phyloP scores from a whole-genome alignment of 2,797 vertebrate species.

The Eulemur rubriventer region DNA sequence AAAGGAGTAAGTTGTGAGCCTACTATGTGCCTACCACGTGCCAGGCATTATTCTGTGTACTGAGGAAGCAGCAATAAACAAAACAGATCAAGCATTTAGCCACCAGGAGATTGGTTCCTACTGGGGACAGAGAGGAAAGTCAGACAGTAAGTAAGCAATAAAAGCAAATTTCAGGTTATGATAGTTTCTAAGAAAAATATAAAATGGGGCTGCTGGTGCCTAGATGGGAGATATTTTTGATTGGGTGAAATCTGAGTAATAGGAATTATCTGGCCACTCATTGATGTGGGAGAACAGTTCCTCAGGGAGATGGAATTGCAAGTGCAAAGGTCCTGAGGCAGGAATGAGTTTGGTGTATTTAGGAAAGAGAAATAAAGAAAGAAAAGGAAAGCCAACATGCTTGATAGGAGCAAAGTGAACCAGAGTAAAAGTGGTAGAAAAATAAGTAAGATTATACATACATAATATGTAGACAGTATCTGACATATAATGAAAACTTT shows the following conservation, averaged over 20 bases:
- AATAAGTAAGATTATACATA: neutral
- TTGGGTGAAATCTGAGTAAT: neutral
- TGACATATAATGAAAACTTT: neutral
- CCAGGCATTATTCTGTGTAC: neutral
- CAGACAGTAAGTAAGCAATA: neutral
- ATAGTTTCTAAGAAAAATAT: neutral
- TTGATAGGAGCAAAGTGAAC: neutral
- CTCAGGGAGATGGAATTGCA: neutral
- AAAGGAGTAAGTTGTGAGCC: neutral
- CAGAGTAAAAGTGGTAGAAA: neutral
- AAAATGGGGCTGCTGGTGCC: neutral
- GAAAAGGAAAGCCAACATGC: neutral
- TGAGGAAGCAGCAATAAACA: neutral
- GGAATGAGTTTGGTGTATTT: neutral
- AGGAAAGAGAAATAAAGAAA: neutral
- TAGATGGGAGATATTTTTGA: neutral
- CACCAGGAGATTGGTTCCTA: neutral
- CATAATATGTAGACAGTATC: neutral
- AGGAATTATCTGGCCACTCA: neutral
- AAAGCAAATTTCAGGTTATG: neutral
- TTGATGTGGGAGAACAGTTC: neutral
- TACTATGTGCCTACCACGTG: neutral
- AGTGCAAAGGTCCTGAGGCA: neutral
- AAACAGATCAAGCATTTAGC: neutral
- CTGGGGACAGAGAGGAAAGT: neutral